Evolutionary conservation across 2,797 vertebrate genomes (phyloP), one percentile per base, ranked within the genome.

Genomic region (Microctenopoma lineatum): DNA sequence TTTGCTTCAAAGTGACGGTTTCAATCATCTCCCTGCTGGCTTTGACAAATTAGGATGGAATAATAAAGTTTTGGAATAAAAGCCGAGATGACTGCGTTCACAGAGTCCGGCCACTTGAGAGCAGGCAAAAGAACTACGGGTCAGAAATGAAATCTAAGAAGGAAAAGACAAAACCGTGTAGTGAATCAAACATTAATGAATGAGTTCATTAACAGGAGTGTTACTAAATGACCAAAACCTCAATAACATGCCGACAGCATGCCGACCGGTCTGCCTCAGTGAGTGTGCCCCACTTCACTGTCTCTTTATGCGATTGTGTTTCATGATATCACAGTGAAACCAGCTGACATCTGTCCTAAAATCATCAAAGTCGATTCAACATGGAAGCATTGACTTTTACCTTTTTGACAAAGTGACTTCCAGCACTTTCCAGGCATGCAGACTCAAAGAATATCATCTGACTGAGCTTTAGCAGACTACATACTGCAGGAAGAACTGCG

Each of bases 241-340:
- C 8, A 56, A 79, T 29, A 34, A 55, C 18, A 52, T 61, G 71
- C 51, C 63, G 75, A n/a, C 59, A 54, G 46, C 55, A 62, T 5
- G 16, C 60, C 62, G 80, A 7, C 25, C 57, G 55, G 66, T 66
- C 44, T 45, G 65, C 51, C 66, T 56, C 68, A 67, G 32, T 61
- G 66, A 72, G 50, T 66, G 83, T 75, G 48, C 82, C 48, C 69
- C 70, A 79, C 60, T 73, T 79, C 44, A 52, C 32, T 42, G 55
- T 79, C 54, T 66, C 57, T 59, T 75, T 47, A 66, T 73, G 66
- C 57, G 57, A 59, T 55, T 42, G 32, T 42, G 18, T 70, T 75
- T 80, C 57, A 68, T 48, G 13, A 59, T 25, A 59, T 61, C 14
- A 51, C 41, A 50, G 65, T 73, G 68, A 18, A 84, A 83, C 71